Base-by-base conservation (phyloP, 2,797 vertebrate genomes). In the Amphiprion clarkii region DNA sequence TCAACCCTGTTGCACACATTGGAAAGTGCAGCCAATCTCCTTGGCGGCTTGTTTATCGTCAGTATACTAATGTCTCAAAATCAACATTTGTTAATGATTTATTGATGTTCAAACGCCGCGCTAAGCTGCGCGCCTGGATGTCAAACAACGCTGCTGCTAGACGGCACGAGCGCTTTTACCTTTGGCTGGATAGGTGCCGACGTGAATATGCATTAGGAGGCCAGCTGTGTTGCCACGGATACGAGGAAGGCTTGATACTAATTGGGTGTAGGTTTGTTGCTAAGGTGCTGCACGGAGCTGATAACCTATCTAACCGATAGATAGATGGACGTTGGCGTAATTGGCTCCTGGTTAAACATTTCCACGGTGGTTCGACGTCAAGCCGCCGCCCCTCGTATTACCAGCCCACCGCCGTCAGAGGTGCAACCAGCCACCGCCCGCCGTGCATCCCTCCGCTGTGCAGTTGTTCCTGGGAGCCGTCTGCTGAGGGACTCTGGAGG, bases 201-300 rank as follows among this genome's bases (percentile, higher is more conserved):
- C 79, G 71, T 72, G 57, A 84, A 66, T 80, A 76, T 80, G 76
- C 27, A 54, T 86, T 76, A 63, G 57, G 49, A 57, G 49, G 60
- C 60, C 67, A 48, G 63, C 42, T 60, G 57, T 75, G 88, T 91
- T 91, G 68, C 88, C 87, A 85, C 67, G 84, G 90, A 85, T 87
- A 89, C 89, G 74, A 72, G 76, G 52, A 76, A 67, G 67, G 46
- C 81, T 81, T 83, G 71, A 58, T 52, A 64, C 80, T 86, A 84
- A 89, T 88, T 87, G 79, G 84, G 57, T 74, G 76, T 27, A 55
- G 70, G 74, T 64, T 76, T 76, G 83, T 87, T 88, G 78, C 84
- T 87, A 74, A 23, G 66, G 79, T 87, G 84, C 39, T 54, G 61
- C 44, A 59, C 49, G 56, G 57, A 85, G 71, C 63, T 60, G 59